These are phyloP conservation scores for Caenorhabditis briggsae DNA, from an alignment of 1,140 invertebrate genomes.

Conservation along the genomic window DNA sequence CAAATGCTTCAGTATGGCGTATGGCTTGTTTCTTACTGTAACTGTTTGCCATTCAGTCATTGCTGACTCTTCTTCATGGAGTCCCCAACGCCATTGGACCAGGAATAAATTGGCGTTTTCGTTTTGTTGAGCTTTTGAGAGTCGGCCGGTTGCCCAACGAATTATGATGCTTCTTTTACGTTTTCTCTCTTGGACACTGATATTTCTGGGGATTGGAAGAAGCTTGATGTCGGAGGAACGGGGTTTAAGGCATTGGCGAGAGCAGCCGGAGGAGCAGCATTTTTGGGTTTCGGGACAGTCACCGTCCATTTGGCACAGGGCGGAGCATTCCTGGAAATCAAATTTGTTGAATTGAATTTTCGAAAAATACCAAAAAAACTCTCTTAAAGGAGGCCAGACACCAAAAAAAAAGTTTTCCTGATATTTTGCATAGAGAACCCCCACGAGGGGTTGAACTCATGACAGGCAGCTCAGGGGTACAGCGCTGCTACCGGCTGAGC, in stretches of 20 bases:
- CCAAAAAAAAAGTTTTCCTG: too few relatives aligned
- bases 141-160: conserved; percentile 72
- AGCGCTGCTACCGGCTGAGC: too few relatives aligned
- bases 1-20: conserved; percentile 75
- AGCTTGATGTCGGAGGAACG: conserved; percentile 57
- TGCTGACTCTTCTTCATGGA: conserved; percentile 65
- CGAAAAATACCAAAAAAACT: too few relatives aligned
- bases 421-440: too few relatives aligned
- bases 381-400: too few relatives aligned
- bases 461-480: too few relatives aligned
- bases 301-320: conserved; percentile 70
- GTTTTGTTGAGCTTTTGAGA: conserved; percentile 69
- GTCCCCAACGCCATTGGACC: conserved; percentile 75
- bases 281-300: conserved; percentile 72
- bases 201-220: conserved; percentile 71
- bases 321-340: conserved; percentile 71
- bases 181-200: conserved; percentile 72
- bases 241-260: conserved; percentile 68
- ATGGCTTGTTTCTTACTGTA: conserved; percentile 74
- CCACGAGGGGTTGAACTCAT: too few relatives aligned
- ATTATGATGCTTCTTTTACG: conserved; percentile 73
- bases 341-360: background rate
- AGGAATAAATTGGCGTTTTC: conserved; percentile 74
- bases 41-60: conserved; percentile 77
- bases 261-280: conserved; percentile 71